phyloP scores from a whole-genome alignment of 2,888 invertebrate species.

The Apantesis nais region DNA sequence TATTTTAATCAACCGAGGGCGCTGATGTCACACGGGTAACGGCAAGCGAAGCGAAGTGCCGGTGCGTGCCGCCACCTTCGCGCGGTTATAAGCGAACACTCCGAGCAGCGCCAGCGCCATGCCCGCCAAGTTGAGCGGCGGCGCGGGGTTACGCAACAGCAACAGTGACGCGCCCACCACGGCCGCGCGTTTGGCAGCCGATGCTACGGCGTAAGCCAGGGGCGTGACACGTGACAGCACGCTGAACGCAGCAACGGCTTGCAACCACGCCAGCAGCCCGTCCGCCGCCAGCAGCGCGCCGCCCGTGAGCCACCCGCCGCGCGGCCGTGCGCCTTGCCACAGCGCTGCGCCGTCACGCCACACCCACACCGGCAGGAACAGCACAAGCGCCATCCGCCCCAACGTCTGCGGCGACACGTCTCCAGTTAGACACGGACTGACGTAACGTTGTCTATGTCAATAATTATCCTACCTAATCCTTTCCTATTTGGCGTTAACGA shows the following conservation, averaged over 20 bases:
- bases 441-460: constrained; percentile 1
- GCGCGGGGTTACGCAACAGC: constrained; percentile 96
- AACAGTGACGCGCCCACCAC: constrained; percentile 95
- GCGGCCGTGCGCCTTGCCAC: constrained; percentile 46
- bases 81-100: constrained; percentile 94
- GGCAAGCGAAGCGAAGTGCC: constrained; percentile 36
- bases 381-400: constrained; percentile 90
- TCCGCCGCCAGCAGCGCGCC: constrained; percentile 82
- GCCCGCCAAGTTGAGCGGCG: constrained; percentile 93
- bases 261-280: constrained; percentile 96
- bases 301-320: constrained; percentile 38
- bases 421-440: too few relatives aligned
- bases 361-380: constrained; percentile 84
- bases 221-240: constrained; percentile 96
- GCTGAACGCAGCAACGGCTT: constrained; percentile 97
- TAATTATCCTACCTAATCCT: too few relatives aligned
- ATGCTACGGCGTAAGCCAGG: constrained; percentile 97
- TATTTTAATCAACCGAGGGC: neutral
- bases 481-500: too few relatives aligned
- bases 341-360: constrained; percentile 47
- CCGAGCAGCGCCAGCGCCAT: constrained; percentile 96
- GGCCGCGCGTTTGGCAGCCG: constrained; percentile 96
- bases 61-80: constrained; percentile 53
- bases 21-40: constrained; percentile 62
- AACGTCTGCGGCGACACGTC: constrained; percentile 63